A percentile compares a stretch with the other conserved stretches of the same genome.
phyloP scores from a whole-genome alignment of 2,888 invertebrate species.

The Magallana nippona region DNA sequence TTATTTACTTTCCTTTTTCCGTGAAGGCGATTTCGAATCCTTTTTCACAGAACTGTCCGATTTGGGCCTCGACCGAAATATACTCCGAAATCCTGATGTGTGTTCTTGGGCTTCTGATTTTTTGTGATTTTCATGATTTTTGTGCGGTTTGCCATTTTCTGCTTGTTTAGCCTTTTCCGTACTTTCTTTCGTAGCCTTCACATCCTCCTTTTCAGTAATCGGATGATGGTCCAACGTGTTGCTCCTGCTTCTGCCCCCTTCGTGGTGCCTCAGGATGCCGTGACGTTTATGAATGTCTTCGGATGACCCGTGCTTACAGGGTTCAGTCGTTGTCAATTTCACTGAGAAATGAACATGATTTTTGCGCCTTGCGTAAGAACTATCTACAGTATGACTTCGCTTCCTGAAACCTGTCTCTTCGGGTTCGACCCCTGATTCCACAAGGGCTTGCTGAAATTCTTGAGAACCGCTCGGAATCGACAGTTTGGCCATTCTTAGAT shows the following conservation, averaged over 20 bases:
- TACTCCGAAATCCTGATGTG: not conserved
- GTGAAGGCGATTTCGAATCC: not conserved
- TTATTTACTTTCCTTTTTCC: slow-evolving; percentile 15
- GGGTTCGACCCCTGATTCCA: slow-evolving; percentile 34
- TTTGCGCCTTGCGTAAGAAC: slow-evolving; percentile 31
- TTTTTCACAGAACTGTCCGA: not conserved
- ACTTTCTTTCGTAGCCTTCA: not conserved
- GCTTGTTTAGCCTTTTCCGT: not conserved
- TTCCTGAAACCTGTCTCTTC: slow-evolving; percentile 36
- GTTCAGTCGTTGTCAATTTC: slow-evolving; percentile 32
- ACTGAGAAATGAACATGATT: slow-evolving; percentile 40
- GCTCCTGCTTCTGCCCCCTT: slow-evolving; percentile 31
- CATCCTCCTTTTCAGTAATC: not conserved
- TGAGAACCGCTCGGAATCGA: slow-evolving; percentile 45
- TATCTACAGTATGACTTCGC: slow-evolving; percentile 46
- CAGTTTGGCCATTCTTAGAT: slow-evolving; percentile 2
- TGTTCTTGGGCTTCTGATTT: not conserved
- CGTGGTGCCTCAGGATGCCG: slow-evolving; percentile 38
- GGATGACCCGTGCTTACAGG: slow-evolving; percentile 31
- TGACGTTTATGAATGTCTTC: slow-evolving; percentile 38
- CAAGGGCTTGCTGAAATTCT: slow-evolving; percentile 40
- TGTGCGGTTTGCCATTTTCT: slow-evolving; percentile 7
- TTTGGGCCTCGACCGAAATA: slow-evolving; percentile 10
- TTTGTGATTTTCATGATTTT: slow-evolving; percentile 1
- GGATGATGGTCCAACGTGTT: slow-evolving; percentile 35